phyloP scores from a whole-genome alignment of 2,113 vertebrate species.

The Sebastes schlegelii region DNA sequence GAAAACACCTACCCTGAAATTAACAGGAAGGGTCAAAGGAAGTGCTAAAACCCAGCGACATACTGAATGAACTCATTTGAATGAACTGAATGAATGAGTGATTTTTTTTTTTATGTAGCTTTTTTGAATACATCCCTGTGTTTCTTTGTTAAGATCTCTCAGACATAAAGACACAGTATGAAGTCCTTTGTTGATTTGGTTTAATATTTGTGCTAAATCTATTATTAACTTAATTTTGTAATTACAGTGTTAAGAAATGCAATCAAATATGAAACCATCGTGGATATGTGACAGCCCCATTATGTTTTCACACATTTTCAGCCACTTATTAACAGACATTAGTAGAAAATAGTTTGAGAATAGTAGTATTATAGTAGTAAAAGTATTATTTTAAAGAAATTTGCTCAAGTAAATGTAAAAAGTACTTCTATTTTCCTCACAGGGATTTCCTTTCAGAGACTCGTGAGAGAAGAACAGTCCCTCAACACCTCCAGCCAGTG shows the following conservation, averaged over 20 bases:
- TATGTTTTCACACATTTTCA: neutral
- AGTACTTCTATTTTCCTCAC: conserved; percentile 13
- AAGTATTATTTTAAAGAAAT: no score
- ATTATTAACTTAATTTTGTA: neutral
- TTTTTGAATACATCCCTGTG: no score
- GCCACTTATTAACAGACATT: neutral
- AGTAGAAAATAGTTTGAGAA: no score
- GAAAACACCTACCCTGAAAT: neutral
- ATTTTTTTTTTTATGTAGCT: no score
- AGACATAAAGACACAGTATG: neutral
- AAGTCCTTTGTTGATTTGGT: neutral
- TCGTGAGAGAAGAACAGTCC: conserved; percentile 94
- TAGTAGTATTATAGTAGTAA: no score
- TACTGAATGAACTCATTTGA: conserved; percentile 6
- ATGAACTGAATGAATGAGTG: neutral
- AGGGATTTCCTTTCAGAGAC: conserved; percentile 95
- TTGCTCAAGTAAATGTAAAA: no score
- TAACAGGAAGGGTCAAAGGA: conserved; percentile 21
- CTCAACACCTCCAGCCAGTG: conserved; percentile 80
- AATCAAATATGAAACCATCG: neutral
- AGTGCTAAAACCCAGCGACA: neutral
- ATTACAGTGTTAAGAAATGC: neutral
- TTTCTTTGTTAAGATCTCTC: no score
- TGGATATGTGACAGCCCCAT: neutral
- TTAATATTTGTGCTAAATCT: neutral